Evolutionary conservation across 2,113 vertebrate genomes (phyloP).

Genomic region (Rhinoptilus africanus): DNA sequence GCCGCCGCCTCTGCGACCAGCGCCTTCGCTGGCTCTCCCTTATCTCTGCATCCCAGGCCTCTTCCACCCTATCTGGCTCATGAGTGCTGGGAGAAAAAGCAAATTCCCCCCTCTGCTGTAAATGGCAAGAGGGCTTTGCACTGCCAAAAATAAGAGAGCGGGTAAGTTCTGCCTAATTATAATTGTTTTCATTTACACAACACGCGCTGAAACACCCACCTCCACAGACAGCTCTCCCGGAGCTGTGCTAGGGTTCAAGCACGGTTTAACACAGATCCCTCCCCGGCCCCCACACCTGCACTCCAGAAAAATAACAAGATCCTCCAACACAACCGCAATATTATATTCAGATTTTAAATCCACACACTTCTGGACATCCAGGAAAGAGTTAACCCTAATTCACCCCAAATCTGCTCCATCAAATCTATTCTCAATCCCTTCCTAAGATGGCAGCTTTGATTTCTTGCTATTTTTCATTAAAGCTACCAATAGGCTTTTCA

Average conservation of each 20-base stretch:
- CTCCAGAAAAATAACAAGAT: neutral
- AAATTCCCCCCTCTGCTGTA: neutral
- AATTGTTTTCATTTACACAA: neutral
- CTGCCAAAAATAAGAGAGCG: neutral
- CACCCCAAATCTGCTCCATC: neutral
- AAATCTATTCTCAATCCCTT: neutral
- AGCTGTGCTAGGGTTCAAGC: neutral
- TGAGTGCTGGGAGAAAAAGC: neutral
- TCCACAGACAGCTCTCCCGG: neutral
- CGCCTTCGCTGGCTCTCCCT: neutral
- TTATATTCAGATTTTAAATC: neutral
- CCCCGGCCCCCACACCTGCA: too few species aligned
- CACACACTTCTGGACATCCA: neutral
- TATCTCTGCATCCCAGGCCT: neutral
- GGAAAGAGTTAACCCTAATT: neutral
- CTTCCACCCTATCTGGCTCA: neutral
- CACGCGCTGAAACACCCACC: rapidly evolving
- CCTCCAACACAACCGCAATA: neutral
- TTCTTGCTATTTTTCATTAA: neutral
- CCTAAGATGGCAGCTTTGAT: neutral
- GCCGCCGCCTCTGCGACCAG: neutral
- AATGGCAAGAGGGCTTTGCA: neutral
- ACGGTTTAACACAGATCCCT: neutral
- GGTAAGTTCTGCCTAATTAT: neutral
- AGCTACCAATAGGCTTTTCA: neutral